Evolutionary conservation across 2,797 vertebrate genomes (phyloP).

Genomic region (Tenualosa thibaudeaui): DNA sequence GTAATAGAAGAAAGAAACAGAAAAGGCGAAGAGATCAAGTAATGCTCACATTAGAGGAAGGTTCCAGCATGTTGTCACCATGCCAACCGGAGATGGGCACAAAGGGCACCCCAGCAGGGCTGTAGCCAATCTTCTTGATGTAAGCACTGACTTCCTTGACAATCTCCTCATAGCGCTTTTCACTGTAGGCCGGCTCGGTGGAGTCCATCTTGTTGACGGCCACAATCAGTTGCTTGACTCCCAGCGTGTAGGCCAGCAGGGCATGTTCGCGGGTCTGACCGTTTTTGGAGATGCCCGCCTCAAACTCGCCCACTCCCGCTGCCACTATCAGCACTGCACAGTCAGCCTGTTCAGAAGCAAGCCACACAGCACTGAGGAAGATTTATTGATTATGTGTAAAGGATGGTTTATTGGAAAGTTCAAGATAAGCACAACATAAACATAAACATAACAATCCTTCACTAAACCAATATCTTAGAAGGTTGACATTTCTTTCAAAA

Average conservation of each 20-base stretch:
- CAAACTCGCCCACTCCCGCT: conserved; percentile 83
- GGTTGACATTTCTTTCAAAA: no score
- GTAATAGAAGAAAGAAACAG: background rate
- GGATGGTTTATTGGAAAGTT: no score
- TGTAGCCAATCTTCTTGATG: conserved; percentile 88
- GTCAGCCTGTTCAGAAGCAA: conserved; percentile 71
- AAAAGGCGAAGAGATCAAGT: background rate
- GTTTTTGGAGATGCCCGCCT: conserved; percentile 84
- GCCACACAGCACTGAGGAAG: no score
- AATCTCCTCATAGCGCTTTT: conserved; percentile 84
- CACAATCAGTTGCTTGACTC: conserved; percentile 83
- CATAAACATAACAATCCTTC: no score
- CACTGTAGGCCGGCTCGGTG: conserved; percentile 75
- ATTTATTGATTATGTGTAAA: background rate
- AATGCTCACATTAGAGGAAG: conserved; percentile 76
- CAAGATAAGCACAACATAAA: no score
- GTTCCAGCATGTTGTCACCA: conserved; percentile 87
- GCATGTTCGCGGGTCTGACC: conserved; percentile 86
- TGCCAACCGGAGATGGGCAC: conserved; percentile 85
- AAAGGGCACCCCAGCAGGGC: conserved; percentile 79
- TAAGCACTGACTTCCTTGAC: conserved; percentile 85
- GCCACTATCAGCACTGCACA: conserved; percentile 86
- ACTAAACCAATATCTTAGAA: no score
- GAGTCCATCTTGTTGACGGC: conserved; percentile 68
- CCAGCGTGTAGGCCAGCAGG: conserved; percentile 84